Percentiles rank a stretch among this genome's conserved stretches.
phyloP scores from a whole-genome alignment of 2,113 vertebrate species.

The Notothenia coriiceps region DNA sequence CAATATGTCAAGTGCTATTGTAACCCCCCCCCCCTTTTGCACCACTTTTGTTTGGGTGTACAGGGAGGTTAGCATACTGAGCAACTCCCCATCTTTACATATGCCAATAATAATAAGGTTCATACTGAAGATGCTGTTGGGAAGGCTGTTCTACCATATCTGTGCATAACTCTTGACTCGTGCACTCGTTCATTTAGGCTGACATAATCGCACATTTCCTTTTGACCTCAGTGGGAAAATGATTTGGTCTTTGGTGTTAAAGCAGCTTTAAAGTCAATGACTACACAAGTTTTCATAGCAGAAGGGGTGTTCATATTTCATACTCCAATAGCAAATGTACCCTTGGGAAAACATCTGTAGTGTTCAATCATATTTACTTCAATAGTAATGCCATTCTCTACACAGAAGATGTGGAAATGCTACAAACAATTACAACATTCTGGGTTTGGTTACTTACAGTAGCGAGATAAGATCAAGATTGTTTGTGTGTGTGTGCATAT shows the following conservation, averaged over 20 bases:
- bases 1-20: not conserved
- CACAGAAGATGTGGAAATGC: not conserved
- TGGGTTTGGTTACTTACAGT: not conserved
- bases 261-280: not conserved
- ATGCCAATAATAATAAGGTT: slow-evolving; percentile 36
- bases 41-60: not conserved
- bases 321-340: not conserved
- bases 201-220: not conserved
- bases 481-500: not conserved
- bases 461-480: not conserved
- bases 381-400: not conserved
- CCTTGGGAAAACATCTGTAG: not conserved
- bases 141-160: not conserved
- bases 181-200: not conserved
- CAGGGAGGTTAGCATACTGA: not conserved
- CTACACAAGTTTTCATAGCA: not conserved
- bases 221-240: not conserved
- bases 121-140: slow-evolving; percentile 8
- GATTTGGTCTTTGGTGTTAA: not conserved
- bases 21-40: not conserved
- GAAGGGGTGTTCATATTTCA: not conserved
- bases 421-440: not conserved
- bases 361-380: not conserved
- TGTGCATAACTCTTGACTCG: not conserved
- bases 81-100: slow-evolving; percentile 29